phyloP scores from a whole-genome alignment of 2,888 invertebrate species.

The Pteria penguin region DNA sequence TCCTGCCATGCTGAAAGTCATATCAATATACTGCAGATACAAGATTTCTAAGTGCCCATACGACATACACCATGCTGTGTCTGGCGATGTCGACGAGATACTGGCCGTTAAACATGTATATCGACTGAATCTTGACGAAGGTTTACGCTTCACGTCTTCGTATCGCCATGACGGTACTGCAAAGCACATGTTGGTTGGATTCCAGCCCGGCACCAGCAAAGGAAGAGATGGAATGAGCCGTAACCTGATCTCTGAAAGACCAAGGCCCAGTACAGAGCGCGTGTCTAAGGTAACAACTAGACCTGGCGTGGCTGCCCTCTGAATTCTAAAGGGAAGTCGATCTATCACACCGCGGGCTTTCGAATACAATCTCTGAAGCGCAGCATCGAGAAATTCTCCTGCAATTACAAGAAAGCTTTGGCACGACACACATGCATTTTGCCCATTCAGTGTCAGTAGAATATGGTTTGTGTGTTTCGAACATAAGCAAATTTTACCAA shows the following conservation, averaged over 20 bases:
- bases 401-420: slow-evolving; percentile 50
- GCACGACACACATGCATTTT: slow-evolving; percentile 47
- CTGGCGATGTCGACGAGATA: slow-evolving; percentile 30
- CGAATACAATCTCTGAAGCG: slow-evolving; percentile 59
- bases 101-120: background rate
- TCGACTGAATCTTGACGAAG: background rate
- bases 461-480: slow-evolving; percentile 26
- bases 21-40: slow-evolving; percentile 46
- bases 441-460: slow-evolving; percentile 1
- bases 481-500: slow-evolving; percentile 61
- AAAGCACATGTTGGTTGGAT: slow-evolving; percentile 55
- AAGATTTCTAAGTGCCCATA: slow-evolving; percentile 51
- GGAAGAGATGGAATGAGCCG: slow-evolving; percentile 61
- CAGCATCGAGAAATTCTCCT: slow-evolving; percentile 56
- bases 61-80: slow-evolving; percentile 61
- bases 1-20: slow-evolving; percentile 52
- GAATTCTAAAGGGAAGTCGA: slow-evolving; percentile 64
- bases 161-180: slow-evolving; percentile 54
- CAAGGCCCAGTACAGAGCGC: slow-evolving; percentile 60
- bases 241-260: slow-evolving; percentile 62
- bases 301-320: slow-evolving; percentile 50
- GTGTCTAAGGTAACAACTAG: slow-evolving; percentile 64
- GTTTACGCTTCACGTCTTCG: slow-evolving; percentile 45
- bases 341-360: slow-evolving; percentile 59
- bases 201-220: slow-evolving; percentile 55